Base-by-base conservation (phyloP, 92 coral and sea anemone species). In the Palythoa grandis region DNA sequence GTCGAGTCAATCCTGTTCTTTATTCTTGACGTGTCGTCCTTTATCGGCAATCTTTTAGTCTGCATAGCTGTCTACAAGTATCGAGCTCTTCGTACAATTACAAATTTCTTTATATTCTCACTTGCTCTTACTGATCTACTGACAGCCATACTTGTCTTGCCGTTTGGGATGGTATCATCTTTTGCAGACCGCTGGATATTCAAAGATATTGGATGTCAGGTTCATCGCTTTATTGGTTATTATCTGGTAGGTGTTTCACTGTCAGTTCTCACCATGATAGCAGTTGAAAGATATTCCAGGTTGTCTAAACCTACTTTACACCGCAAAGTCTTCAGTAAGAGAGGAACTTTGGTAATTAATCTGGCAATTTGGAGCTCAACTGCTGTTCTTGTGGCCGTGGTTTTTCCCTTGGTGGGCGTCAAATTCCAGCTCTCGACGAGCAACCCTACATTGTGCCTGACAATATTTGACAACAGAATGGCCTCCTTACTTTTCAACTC, bases 301-400 rank as follows among this genome's bases (percentile, higher is more conserved):
- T 58, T 43, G 39, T 67, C 50, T 5, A 80, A 80, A 14, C 74
- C 85, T 10, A 10, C 7, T 48, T 23, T 80, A 1, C 53, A 80
- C 74, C 74, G 60, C 73, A 80, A 80, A 40, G 60, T 80, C 20
- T 80, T 80, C 63, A 80, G 85, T n/a, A 80, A 20, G 73, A 80
- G 14, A 24, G 52, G 85, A 11, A 73, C 74, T n/a, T n/a, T 65
- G 40, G 47, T 48, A 1, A 80, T 80, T 35, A 80, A 80, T 47
- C 3, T 80, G 10, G 9, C 43, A 3, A 40, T 80, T 24, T 80
- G 85, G 85, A 14, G n/a, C 14, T 65, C 74, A 43, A 80, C 85
- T 9, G 66, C 63, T 65, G 38, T 43, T 23, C 74, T 80, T 66
- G 85, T 80, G 14, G 61, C 56, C 2, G 74, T 80, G 3, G 74